Percentiles rank a stretch among this genome's conserved stretches.
phyloP scores from a whole-genome alignment of 2,113 vertebrate species.

The Athene noctua region DNA sequence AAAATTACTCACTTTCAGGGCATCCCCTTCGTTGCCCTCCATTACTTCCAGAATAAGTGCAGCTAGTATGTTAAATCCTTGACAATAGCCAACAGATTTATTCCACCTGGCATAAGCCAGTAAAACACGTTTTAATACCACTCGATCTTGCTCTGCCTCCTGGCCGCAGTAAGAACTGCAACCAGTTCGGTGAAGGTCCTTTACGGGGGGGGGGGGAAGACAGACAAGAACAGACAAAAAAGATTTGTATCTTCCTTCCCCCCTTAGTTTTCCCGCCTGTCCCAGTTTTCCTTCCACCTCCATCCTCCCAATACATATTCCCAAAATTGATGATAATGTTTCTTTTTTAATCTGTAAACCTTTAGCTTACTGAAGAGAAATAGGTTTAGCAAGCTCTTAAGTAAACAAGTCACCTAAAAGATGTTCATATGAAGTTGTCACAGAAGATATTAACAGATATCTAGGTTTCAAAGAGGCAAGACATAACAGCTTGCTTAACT shows the following conservation, averaged over 20 bases:
- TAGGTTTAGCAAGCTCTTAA: neutral
- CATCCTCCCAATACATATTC: neutral
- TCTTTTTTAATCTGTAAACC: neutral
- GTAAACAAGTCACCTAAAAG: neutral
- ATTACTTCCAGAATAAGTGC: slow-evolving; percentile 88
- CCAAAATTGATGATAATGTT: neutral
- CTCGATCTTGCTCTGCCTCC: slow-evolving; percentile 88
- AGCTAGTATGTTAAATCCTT: slow-evolving; percentile 90
- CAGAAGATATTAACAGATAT: neutral
- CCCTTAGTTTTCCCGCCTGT: neutral
- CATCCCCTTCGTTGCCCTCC: slow-evolving; percentile 88
- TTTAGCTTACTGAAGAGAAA: neutral
- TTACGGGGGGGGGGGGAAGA: neutral
- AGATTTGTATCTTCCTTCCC: neutral
- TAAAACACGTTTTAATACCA: slow-evolving; percentile 85
- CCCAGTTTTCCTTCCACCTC: neutral
- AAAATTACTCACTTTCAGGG: slow-evolving; percentile 80
- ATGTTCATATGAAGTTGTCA: neutral
- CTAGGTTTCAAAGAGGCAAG: neutral
- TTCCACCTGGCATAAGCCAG: slow-evolving; percentile 89
- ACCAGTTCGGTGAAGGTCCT: slow-evolving; percentile 89
- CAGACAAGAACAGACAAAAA: neutral
- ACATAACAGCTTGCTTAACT: neutral
- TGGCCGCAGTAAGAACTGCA: slow-evolving; percentile 90
- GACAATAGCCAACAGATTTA: slow-evolving; percentile 88